These are phyloP conservation scores for Spodoptera litura DNA, from an alignment of 1,140 invertebrate species.

Conservation along the genomic window DNA sequence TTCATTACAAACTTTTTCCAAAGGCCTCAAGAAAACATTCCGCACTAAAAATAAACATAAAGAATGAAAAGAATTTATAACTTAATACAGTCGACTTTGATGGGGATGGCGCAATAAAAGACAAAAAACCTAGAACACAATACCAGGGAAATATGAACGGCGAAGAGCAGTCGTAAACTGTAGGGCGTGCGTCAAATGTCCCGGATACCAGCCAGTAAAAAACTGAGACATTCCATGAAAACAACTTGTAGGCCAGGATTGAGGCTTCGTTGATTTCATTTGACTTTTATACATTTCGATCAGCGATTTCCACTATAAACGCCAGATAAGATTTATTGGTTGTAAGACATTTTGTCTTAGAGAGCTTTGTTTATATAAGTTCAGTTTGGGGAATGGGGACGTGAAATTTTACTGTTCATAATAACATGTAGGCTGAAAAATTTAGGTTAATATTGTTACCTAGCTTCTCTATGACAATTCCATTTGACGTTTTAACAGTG, in stretches of 20 bases:
- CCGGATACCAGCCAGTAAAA: not conserved
- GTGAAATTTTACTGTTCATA: too few species aligned
- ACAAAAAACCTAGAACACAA: conserved; percentile 17
- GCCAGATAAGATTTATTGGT: not conserved
- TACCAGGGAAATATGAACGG: conserved; percentile 33
- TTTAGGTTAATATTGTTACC: too few species aligned
- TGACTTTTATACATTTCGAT: not conserved
- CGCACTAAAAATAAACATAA: not conserved
- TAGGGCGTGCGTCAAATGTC: conserved; percentile 8
- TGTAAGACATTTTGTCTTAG: too few species aligned
- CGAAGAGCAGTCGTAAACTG: conserved; percentile 26
- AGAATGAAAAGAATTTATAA: conserved; percentile 26
- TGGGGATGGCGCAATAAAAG: conserved; percentile 16
- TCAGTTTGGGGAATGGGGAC: too few species aligned
- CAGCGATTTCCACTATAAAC: not conserved
- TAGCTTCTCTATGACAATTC: too few species aligned
- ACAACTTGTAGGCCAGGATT: not conserved
- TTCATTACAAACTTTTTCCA: too few species aligned
- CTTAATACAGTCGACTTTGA: conserved; percentile 23
- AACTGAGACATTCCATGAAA: not conserved
- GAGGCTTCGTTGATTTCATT: not conserved
- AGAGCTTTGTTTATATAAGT: too few species aligned
- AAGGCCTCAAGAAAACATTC: not conserved
- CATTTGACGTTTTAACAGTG: too few species aligned
- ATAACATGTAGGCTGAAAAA: too few species aligned